Evolutionary conservation across 1,140 invertebrate genomes (phyloP).

Genomic region (Diprion similis): DNA sequence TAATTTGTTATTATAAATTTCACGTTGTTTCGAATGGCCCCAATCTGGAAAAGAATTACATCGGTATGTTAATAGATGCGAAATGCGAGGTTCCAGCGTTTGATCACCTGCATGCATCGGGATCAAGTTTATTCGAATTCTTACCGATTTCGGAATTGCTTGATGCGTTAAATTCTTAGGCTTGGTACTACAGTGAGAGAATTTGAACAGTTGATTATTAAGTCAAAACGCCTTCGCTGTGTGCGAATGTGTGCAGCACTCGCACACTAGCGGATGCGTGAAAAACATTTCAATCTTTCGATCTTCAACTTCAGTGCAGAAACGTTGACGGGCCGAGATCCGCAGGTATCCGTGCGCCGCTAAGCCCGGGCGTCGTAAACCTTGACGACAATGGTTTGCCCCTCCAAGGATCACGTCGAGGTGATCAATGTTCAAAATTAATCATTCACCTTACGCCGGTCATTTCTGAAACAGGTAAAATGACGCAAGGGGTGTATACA

Average conservation of each 20-base stretch:
- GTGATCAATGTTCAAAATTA: background rate
- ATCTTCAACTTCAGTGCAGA: background rate
- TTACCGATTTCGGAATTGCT: conserved; percentile 52
- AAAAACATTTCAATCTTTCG: background rate
- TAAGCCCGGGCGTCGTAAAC: background rate
- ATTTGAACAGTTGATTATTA: background rate
- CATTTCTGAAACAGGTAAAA: background rate
- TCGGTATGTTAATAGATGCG: no score
- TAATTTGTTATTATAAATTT: conserved; percentile 48
- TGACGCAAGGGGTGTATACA: background rate
- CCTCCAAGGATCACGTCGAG: background rate
- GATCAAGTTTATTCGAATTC: conserved; percentile 12
- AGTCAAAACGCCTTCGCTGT: conserved; percentile 12
- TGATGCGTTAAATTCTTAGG: conserved; percentile 37
- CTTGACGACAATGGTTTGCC: background rate
- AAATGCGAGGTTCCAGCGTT: no score
- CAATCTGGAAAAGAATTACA: conserved; percentile 47
- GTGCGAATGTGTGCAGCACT: conserved; percentile 41
- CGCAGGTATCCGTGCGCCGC: background rate
- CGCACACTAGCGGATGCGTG: conserved; percentile 25
- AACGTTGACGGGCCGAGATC: background rate
- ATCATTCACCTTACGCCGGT: background rate
- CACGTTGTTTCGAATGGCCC: conserved; percentile 57
- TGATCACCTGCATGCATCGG: background rate
- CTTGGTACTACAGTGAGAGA: conserved; percentile 31